These are phyloP conservation scores for Tenualosa ilisha DNA, from an alignment of 2,797 vertebrate species.

Conservation along the genomic window DNA sequence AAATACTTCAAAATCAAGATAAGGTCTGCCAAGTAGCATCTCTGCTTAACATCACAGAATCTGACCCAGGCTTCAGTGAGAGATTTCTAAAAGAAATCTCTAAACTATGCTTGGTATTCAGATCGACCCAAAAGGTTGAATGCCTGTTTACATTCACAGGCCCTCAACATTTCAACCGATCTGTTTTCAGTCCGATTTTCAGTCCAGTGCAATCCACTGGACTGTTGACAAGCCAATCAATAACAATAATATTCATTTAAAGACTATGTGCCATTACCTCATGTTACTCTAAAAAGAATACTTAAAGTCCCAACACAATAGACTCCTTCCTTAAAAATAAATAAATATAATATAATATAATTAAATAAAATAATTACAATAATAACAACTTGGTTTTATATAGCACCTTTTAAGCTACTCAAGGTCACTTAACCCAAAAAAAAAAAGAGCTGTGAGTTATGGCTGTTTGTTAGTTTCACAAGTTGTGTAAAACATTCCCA, in stretches of 20 bases:
- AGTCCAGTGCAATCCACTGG: too few species aligned
- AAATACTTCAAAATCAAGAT: not conserved
- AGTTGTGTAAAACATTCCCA: too few species aligned
- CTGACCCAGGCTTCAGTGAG: not conserved
- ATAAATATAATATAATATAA: too few species aligned
- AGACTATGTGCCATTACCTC: not conserved
- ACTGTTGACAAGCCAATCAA: not conserved
- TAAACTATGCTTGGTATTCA: not conserved
- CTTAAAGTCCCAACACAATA: too few species aligned
- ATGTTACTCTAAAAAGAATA: too few species aligned
- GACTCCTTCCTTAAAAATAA: too few species aligned
- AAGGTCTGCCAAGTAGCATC: not conserved
- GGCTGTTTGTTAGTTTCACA: too few species aligned
- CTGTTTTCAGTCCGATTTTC: not conserved
- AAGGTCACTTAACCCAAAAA: too few species aligned
- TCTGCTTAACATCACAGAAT: not conserved
- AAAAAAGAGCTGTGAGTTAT: too few species aligned
- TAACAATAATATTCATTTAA: not conserved
- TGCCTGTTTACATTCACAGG: not conserved
- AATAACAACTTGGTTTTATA: too few species aligned
- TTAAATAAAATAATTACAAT: too few species aligned
- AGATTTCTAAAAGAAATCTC: not conserved
- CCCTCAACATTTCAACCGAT: not conserved
- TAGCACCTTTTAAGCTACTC: too few species aligned
- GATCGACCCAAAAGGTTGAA: not conserved